Percentiles rank a stretch among this genome's conserved stretches.
Evolutionary conservation across 2,113 vertebrate species (phyloP).

Genomic region (Tautogolabrus adspersus): DNA sequence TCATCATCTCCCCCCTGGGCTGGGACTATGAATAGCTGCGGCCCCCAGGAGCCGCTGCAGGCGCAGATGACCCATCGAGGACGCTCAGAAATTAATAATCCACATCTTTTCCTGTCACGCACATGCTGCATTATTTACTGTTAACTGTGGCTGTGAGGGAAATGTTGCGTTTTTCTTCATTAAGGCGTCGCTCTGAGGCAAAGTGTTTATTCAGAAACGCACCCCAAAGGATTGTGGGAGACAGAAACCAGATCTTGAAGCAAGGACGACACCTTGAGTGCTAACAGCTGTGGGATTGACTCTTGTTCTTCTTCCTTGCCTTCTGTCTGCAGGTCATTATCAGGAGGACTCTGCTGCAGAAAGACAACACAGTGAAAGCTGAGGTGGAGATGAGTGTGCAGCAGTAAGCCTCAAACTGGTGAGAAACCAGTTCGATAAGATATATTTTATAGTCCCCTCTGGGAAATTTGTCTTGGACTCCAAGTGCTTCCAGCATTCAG

Average conservation of each 20-base stretch:
- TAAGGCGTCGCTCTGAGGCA: slow-evolving; percentile 23
- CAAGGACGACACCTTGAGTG: slow-evolving; percentile 15
- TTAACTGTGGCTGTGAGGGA: slow-evolving; percentile 36
- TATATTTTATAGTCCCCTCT: too few species aligned
- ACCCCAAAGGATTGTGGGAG: slow-evolving; percentile 37
- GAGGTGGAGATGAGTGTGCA: not conserved
- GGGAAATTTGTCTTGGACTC: too few species aligned
- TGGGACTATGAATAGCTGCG: slow-evolving; percentile 65
- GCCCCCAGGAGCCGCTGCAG: slow-evolving; percentile 51
- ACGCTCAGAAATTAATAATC: slow-evolving; percentile 67
- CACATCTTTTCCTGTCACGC: slow-evolving; percentile 54
- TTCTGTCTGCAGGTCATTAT: slow-evolving; percentile 22
- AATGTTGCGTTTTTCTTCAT: slow-evolving; percentile 47
- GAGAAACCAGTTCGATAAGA: too few species aligned
- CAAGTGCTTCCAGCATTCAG: too few species aligned
- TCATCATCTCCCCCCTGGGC: slow-evolving; percentile 45
- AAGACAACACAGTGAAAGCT: not conserved
- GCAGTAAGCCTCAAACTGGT: not conserved
- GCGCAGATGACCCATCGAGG: slow-evolving; percentile 55
- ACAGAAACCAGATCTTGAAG: slow-evolving; percentile 1
- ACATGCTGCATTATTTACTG: slow-evolving; percentile 51
- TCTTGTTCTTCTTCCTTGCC: not conserved
- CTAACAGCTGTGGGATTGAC: slow-evolving; percentile 24
- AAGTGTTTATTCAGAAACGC: slow-evolving; percentile 33
- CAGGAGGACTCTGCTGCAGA: not conserved